Evolutionary conservation across 2,888 invertebrate species (phyloP), one percentile per base, ranked within the genome.

Genomic region (Himalopsyche tibetana): DNA sequence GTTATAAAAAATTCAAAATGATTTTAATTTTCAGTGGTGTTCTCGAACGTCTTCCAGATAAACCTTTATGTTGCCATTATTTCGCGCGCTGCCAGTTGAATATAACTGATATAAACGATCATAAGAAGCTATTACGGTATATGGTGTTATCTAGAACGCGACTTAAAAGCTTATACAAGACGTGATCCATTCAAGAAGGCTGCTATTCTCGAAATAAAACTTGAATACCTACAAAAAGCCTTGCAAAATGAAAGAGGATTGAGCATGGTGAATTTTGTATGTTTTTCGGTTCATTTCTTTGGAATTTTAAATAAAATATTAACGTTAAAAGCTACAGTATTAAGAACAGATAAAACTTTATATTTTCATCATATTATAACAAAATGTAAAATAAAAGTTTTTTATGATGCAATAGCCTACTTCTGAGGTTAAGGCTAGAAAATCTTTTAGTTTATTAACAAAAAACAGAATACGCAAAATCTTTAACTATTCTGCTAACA

Each of bases 41-140:
- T 28, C 19, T 63, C 19, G 19, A 19, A 63, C 28, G 28, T 28
- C 28, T 19, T 63, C 63, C 63, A 63, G 56, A 63, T 63, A 63
- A 63, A 63, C 19, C 63, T 63, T 63, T 63, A 63, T 63, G 63
- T 63, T 8, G 63, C 5, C 51, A 28, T 63, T 63, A 63, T 63
- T 19, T 63, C 19, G 63, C 63, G 11, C 11, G 11, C 63, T 9
- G n/a, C 28, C 63, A 28, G 63, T 63, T 63, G 63, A 63, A 63
- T 9, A 63, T 63, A 63, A 28, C 63, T 63, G 63, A 63, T 63
- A 63, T 63, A 63, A 63, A 19, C 19, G 63, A 63, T 63, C 63
- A 63, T 63, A 63, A 63, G 51, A 63, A 63, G 63, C 63, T 28
- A 63, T 63, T 63, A 63, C 63, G 63, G 63, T 63, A 63, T 63